Percentiles rank a stretch among this genome's conserved stretches.
These are phyloP conservation scores for Amazona ochrocephala DNA, from an alignment of 2,797 vertebrate genomes.

Conservation along the genomic window DNA sequence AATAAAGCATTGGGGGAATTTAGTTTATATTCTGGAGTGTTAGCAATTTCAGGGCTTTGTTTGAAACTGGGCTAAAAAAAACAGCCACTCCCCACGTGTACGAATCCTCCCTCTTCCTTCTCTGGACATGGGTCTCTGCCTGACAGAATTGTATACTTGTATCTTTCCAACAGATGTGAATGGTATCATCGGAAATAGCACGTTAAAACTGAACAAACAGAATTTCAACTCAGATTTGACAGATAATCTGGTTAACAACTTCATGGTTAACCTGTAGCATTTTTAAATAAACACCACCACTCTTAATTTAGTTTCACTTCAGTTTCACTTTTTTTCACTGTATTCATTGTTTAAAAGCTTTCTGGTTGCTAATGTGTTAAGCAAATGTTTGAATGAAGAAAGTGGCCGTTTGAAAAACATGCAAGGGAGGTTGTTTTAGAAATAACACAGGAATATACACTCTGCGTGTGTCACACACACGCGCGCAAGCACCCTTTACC, in stretches of 20 bases:
- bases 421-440: neutral
- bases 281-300: neutral
- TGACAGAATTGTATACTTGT: neutral
- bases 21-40: neutral
- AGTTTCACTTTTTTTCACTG: neutral
- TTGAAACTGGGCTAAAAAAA: neutral
- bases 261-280: neutral
- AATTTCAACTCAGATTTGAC: neutral
- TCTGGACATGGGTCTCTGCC: neutral
- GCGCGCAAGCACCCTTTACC: neutral
- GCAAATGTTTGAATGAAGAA: neutral
- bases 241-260: neutral
- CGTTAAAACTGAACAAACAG: neutral
- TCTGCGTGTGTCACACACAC: neutral
- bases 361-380: neutral
- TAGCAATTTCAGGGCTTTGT: slow-evolving; percentile 32
- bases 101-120: neutral
- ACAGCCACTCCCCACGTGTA: neutral
- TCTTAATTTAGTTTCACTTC: neutral
- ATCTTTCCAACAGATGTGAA: neutral
- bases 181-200: neutral
- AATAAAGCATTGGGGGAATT: slow-evolving; percentile 36
- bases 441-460: neutral
- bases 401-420: neutral
- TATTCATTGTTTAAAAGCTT: neutral